Conservation (phyloP, 1,140 invertebrate species). For the Meteorus sp. region DNA sequence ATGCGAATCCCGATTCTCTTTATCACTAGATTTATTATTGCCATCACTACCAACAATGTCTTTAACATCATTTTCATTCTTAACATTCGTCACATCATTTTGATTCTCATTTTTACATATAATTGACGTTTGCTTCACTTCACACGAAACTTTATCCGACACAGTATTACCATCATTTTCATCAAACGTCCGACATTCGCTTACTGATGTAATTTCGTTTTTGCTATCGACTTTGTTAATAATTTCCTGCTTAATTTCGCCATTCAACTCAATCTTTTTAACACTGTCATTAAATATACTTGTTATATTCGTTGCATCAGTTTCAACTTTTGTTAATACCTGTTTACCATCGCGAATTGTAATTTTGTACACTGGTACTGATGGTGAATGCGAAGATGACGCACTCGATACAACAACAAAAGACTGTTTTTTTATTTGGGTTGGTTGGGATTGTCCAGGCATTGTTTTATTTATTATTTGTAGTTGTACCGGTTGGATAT, state of each 20-base stretch:
- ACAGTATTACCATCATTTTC: slow-evolving; percentile 27
- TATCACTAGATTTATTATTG: slow-evolving; percentile 49
- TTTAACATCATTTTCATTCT: slow-evolving; percentile 45
- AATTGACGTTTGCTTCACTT: slow-evolving; percentile 41
- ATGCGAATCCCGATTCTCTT: slow-evolving; percentile 52
- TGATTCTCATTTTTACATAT: slow-evolving; percentile 35
- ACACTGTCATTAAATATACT: slow-evolving; percentile 26
- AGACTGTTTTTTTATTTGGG: slow-evolving; percentile 41
- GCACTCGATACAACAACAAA: slow-evolving; percentile 38
- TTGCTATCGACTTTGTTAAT: slow-evolving; percentile 31
- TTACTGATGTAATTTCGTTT: slow-evolving; percentile 22
- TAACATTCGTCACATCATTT: slow-evolving; percentile 43
- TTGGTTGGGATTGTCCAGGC: slow-evolving; percentile 26
- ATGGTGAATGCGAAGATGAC: slow-evolving; percentile 32
- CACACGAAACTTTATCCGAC: slow-evolving; percentile 32
- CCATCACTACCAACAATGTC: slow-evolving; percentile 36
- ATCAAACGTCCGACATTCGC: slow-evolving; percentile 28
- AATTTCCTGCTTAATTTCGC: slow-evolving; percentile 31
- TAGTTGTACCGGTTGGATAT: slow-evolving; percentile 34
- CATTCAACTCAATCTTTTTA: slow-evolving; percentile 39
- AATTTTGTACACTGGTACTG: slow-evolving; percentile 65
- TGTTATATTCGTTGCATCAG: slow-evolving; percentile 45
- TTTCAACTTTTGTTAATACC: slow-evolving; percentile 67
- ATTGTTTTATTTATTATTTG: slow-evolving; percentile 33
- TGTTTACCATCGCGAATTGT: slow-evolving; percentile 75